Percentiles rank a stretch among this genome's conserved stretches.
Conservation (phyloP, 1,140 invertebrate species). For the Chionoecetes opilio region DNA sequence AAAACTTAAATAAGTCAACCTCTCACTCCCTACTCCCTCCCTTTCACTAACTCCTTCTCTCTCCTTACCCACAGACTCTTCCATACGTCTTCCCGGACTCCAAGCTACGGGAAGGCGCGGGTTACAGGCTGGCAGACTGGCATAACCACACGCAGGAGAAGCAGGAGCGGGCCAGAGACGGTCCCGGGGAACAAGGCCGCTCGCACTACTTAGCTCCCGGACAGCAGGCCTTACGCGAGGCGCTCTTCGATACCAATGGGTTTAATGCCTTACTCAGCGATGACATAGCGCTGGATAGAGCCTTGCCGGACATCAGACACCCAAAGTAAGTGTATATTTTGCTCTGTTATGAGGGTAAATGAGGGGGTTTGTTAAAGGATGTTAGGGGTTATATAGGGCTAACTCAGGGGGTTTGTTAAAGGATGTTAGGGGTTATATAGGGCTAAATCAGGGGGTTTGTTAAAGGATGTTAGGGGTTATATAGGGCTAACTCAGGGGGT, state of each 20-base stretch:
- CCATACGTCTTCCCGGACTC: slow-evolving; percentile 51
- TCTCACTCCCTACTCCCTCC: no score
- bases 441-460: no score
- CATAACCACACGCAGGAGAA: slow-evolving; percentile 59
- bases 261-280: slow-evolving; percentile 92
- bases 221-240: slow-evolving; percentile 93
- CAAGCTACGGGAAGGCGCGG: not conserved
- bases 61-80: no score
- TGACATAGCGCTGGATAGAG: slow-evolving; percentile 89
- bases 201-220: slow-evolving; percentile 92
- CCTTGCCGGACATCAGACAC: slow-evolving; percentile 91
- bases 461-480: no score
- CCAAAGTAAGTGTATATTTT: slow-evolving; percentile 85
- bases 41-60: no score
- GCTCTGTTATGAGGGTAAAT: no score
- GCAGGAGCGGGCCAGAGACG: slow-evolving; percentile 33
- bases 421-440: no score
- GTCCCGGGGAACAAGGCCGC: slow-evolving; percentile 83
- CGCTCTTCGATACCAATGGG: slow-evolving; percentile 90
- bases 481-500: no score
- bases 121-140: slow-evolving; percentile 30
- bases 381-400: no score
- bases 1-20: no score
- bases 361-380: no score
- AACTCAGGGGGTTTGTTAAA: no score